Evolutionary conservation across 2,113 vertebrate genomes (phyloP), one percentile per base, ranked within the genome.

Genomic region (Excalfactoria chinensis): DNA sequence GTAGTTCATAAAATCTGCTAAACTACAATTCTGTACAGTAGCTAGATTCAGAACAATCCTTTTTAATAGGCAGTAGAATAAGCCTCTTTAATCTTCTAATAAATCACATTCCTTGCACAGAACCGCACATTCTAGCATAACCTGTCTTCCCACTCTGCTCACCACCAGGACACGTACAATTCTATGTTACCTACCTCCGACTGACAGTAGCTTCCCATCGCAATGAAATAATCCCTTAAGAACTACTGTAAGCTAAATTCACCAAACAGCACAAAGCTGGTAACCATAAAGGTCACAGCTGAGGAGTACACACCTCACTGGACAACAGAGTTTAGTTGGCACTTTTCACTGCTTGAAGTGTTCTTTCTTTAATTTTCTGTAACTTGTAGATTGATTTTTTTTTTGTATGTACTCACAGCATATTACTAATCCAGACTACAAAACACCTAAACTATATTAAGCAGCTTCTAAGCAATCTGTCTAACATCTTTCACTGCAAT

Each of bases 111-210:
- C 32, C 63, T 94, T 69, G 41, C 67, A 70, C 56, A 88, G 63
- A 89, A 84, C 8, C 10, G 13, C 77, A 62, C 58, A 53, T 32
- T 18, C 73, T 59, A 84, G 92, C 49, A 55, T 11, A 92, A 93
- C 70, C 84, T 64, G 84, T 93, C 66, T 90, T 78, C 74, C 86
- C 37, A 48, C 40, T 81, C 48, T 68, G 26, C 83, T 93, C 69
- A 35, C 26, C 71, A 74, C 13, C 12, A 84, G 35, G 20, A 69
- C 43, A 63, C 26, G 49, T 4, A 71, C 19, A 83, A 74, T 35
- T 86, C 53, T 35, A 43, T 28, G 58, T 41, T 69, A 78, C 55
- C 58, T 2, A 3, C 23, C 66, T 86, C 48, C 62, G 55, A 58
- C 82, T 85, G 51, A 74, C 22, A 88, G 22, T 5, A 53, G 15